phyloP scores from a whole-genome alignment of 1,140 invertebrate genomes.

The Portunus trituberculatus region DNA sequence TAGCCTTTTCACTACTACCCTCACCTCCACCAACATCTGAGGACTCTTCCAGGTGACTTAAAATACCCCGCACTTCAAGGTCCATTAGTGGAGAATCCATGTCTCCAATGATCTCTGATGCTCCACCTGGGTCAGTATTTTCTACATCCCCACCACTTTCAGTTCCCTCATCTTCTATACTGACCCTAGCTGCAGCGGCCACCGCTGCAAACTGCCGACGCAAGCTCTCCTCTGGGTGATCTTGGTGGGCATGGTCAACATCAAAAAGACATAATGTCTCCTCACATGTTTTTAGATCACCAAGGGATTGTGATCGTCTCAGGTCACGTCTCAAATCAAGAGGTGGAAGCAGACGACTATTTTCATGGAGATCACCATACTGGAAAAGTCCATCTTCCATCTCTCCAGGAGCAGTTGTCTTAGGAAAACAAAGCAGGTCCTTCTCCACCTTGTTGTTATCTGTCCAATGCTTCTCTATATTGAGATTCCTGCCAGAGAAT shows the following conservation, averaged over 20 bases:
- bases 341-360: constrained; percentile 74
- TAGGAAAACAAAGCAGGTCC: constrained; percentile 74
- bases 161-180: constrained; percentile 72
- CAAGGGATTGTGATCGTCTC: constrained; percentile 82
- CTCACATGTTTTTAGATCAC: constrained; percentile 80
- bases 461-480: constrained; percentile 68
- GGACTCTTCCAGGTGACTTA: constrained; percentile 78
- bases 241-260: constrained; percentile 75
- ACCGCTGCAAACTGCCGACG: neutral
- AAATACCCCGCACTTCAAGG: constrained; percentile 81
- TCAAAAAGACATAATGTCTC: constrained; percentile 72
- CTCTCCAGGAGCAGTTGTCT: constrained; percentile 44
- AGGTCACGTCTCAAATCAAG: constrained; percentile 80
- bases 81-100: constrained; percentile 82
- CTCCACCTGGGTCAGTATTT: constrained; percentile 75
- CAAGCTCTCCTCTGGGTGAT: constrained; percentile 74
- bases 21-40: constrained; percentile 35
- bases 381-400: constrained; percentile 82
- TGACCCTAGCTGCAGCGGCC: constrained; percentile 54
- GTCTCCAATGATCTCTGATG: constrained; percentile 77
- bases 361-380: constrained; percentile 82
- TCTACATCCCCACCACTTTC: constrained; percentile 73
- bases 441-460: constrained; percentile 75
- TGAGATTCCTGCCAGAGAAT: constrained; percentile 69
- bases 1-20: constrained; percentile 38